These are phyloP conservation scores for Turnix velox DNA, from an alignment of 2,113 vertebrate genomes.

Conservation along the genomic window DNA sequence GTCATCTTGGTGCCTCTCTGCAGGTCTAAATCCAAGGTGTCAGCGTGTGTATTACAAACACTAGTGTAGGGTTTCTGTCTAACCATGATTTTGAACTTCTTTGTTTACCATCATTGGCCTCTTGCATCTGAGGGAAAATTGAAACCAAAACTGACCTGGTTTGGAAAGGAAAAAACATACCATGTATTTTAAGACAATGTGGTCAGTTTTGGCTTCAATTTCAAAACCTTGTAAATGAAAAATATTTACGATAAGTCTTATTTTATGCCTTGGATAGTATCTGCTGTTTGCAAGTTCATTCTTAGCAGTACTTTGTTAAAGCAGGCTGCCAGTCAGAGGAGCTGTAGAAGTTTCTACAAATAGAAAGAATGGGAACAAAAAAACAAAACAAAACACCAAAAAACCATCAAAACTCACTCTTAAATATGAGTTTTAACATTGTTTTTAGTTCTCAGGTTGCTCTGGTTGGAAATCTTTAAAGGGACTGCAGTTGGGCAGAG, in stretches of 20 bases:
- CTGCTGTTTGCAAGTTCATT: background rate
- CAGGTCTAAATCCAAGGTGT: background rate
- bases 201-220: background rate
- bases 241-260: background rate
- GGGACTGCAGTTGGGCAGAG: background rate
- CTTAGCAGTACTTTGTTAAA: background rate
- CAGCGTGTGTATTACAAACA: background rate
- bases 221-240: background rate
- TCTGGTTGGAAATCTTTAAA: background rate
- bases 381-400: too few relatives aligned
- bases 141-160: too few relatives aligned
- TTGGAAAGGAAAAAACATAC: background rate
- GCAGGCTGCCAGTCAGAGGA: background rate
- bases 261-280: background rate
- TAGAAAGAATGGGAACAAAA: background rate
- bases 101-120: accelerated
- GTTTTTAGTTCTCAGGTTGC: background rate
- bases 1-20: background rate
- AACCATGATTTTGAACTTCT: background rate
- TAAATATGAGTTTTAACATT: background rate
- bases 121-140: background rate
- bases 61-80: background rate
- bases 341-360: background rate
- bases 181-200: background rate
- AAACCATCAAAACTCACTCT: background rate